A percentile compares a stretch with the other conserved stretches of the same genome.
Evolutionary conservation across 2,113 vertebrate genomes (phyloP).

Genomic region (Canis aureus): DNA sequence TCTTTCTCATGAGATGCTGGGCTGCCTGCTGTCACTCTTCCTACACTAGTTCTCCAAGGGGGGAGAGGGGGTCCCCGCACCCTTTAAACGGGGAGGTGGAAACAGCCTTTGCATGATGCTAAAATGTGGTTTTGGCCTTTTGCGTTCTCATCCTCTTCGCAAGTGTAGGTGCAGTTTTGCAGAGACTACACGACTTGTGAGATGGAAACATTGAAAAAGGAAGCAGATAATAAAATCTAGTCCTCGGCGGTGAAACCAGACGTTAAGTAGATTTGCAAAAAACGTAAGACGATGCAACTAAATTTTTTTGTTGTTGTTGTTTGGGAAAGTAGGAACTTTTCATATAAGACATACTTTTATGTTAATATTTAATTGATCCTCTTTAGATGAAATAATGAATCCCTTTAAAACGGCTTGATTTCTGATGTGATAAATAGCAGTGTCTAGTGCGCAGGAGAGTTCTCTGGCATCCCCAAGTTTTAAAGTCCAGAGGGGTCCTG

Average conservation of each 20-base stretch:
- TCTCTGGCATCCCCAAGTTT: not conserved
- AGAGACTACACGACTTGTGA: not conserved
- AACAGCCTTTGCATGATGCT: not conserved
- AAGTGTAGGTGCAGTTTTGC: not conserved
- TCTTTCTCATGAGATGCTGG: not conserved
- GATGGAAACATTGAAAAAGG: constrained; percentile 24
- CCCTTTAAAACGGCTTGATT: constrained; percentile 2
- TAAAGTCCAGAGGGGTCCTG: not conserved
- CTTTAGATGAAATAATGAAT: constrained; percentile 39
- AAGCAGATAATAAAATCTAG: constrained; percentile 35
- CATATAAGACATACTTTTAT: not conserved
- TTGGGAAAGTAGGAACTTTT: constrained; percentile 3
- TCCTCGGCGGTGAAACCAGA: not conserved
- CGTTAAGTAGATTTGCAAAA: constrained; percentile 35
- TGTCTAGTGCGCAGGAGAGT: not conserved
- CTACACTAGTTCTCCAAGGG: not conserved
- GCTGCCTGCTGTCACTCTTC: not conserved
- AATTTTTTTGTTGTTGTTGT: not conserved
- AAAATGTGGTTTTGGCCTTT: not conserved
- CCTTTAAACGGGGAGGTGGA: not conserved
- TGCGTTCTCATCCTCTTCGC: not conserved
- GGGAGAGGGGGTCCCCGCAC: not conserved
- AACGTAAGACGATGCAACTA: not conserved
- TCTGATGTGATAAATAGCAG: not conserved
- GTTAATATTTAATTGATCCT: not conserved